These are phyloP conservation scores for Tachuris rubrigastra DNA, from an alignment of 2,113 vertebrate genomes.

Conservation along the genomic window DNA sequence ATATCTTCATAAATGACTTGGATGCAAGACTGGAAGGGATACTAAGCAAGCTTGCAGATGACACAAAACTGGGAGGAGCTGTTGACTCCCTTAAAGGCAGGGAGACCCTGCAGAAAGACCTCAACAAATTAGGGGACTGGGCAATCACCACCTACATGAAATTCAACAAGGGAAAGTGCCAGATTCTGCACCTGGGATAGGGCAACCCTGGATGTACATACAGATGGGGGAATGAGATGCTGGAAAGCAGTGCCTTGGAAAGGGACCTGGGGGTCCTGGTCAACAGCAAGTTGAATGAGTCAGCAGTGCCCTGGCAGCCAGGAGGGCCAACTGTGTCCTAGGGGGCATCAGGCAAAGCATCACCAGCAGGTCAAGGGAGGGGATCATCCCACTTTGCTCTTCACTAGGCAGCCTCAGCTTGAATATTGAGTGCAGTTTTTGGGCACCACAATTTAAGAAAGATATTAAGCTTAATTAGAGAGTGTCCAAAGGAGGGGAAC, in stretches of 20 bases:
- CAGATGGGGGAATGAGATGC: background rate
- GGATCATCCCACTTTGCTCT: background rate
- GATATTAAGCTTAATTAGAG: background rate
- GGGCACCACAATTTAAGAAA: background rate
- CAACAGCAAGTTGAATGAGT: background rate
- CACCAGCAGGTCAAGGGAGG: background rate
- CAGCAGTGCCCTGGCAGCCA: background rate
- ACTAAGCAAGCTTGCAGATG: background rate
- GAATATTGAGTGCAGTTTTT: background rate
- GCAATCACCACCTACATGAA: background rate
- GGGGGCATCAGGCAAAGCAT: background rate
- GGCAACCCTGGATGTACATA: background rate
- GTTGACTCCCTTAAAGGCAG: background rate
- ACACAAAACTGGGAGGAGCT: background rate
- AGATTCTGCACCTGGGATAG: background rate
- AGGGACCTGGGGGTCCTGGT: background rate
- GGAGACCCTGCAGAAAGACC: background rate
- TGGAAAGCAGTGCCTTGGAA: background rate
- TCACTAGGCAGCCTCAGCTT: background rate
- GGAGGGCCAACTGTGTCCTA: background rate
- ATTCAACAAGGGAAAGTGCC: background rate
- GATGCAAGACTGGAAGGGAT: background rate
- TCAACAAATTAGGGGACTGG: background rate
- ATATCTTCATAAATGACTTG: background rate
- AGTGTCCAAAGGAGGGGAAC: background rate